Conservation (phyloP, 2,113 vertebrate genomes). For the Pelecanoides urinatrix region DNA sequence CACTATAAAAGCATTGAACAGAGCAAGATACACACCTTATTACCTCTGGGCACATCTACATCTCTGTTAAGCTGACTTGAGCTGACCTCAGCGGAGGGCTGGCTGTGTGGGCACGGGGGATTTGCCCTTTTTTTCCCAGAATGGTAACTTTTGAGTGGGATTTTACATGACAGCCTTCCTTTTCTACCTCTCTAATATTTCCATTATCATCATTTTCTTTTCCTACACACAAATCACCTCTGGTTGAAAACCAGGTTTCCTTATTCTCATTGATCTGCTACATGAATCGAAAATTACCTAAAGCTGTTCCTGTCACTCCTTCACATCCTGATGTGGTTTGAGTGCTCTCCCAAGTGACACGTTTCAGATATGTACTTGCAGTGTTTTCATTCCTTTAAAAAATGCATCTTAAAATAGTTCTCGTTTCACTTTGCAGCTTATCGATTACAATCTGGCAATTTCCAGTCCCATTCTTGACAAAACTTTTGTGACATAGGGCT, state of each 20-base stretch:
- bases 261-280: background rate
- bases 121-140: accelerated
- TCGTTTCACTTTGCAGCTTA: background rate
- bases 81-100: background rate
- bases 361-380: background rate
- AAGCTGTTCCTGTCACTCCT: background rate
- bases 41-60: no score
- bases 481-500: background rate
- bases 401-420: background rate
- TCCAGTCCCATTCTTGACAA: background rate
- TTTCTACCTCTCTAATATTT: background rate
- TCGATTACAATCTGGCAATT: background rate
- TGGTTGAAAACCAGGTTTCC: background rate
- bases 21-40: background rate
- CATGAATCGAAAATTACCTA: background rate
- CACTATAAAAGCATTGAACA: background rate
- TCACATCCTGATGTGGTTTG: background rate
- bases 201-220: background rate
- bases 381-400: background rate
- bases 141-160: background rate
- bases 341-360: background rate
- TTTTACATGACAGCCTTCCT: background rate
- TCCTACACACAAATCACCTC: background rate
- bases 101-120: background rate
- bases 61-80: background rate